Evolutionary conservation across 2,888 invertebrate species (phyloP), one percentile per base, ranked within the genome.

Genomic region (Acanthosepion lycidas): DNA sequence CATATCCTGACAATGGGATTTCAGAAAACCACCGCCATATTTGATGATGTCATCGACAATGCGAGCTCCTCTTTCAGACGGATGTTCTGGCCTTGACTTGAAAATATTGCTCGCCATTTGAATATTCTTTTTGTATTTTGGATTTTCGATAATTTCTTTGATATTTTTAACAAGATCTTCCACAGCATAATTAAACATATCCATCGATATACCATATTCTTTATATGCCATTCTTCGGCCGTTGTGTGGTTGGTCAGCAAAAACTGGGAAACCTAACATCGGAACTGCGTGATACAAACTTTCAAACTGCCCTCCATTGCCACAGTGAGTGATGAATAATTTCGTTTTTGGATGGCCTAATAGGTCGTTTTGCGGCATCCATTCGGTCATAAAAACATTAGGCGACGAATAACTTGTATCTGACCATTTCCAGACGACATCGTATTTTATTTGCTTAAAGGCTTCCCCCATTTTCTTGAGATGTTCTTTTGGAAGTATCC

Each of bases 41-140:
- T 95, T 95, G 23, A 96, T 95, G 91, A 96, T 95, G 94, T 96
- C 96, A 94, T 96, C 96, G 28, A 96, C 95, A 96, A 96, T 96
- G 92, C 95, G 96, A 9, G 95, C 96, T 18, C 96, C 96, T 92
- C 96, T 95, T 91, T 96, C 95, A 48, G 93, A 91, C 9, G 96
- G 96, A 49, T 95, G 95, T 55, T 95, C 91, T 78, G 94, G 93
- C 48, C 95, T 94, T 49, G 93, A 94, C 8, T 94, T 94, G 59
- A 95, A 95, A n/a, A 96, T 95, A 51, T 78, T 28, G 5, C 96
- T 95, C 28, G 95, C 96, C 42, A 93, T 94, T 33, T 94, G 93
- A 20, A 96, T 95, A 0, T 94, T 95, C 15, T 95, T 55, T 91
- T 59, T 94, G 91, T 95, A 96, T 0, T 64, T 94, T 12, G 94